Percentiles rank a stretch among this genome's conserved stretches.
phyloP scores from a whole-genome alignment of 2,797 vertebrate species.

The Lophotriccus pileatus region DNA sequence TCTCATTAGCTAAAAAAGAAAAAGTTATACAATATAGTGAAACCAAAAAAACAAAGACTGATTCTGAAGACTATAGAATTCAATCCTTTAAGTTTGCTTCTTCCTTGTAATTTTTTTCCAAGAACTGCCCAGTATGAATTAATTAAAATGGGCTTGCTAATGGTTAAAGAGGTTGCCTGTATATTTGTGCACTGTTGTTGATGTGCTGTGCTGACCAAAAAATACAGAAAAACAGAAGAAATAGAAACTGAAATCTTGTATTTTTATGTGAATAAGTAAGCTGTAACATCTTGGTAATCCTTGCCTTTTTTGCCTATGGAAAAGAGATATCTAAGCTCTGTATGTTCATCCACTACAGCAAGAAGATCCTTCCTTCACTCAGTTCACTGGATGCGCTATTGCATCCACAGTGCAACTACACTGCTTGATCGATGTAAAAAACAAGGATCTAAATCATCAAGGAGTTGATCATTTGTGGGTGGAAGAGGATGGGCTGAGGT shows the following conservation, averaged over 20 bases:
- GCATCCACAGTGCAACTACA: background rate
- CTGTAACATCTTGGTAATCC: background rate
- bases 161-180: background rate
- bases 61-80: background rate
- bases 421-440: background rate
- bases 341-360: background rate
- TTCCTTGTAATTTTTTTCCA: background rate
- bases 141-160: background rate
- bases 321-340: background rate
- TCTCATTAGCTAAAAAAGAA: constrained; percentile 8
- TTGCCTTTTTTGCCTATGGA: background rate
- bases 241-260: background rate
- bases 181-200: background rate
- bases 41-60: background rate
- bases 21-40: background rate
- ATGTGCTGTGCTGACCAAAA: background rate
- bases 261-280: background rate
- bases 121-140: background rate
- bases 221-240: background rate
- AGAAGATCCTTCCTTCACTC: background rate
- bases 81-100: background rate
- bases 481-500: background rate
- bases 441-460: background rate
- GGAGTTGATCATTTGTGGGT: background rate
- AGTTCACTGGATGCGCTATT: background rate